Percentiles rank a stretch among this genome's conserved stretches.
These are phyloP conservation scores for Xiphophorus hellerii DNA, from an alignment of 2,113 vertebrate genomes.

Conservation along the genomic window DNA sequence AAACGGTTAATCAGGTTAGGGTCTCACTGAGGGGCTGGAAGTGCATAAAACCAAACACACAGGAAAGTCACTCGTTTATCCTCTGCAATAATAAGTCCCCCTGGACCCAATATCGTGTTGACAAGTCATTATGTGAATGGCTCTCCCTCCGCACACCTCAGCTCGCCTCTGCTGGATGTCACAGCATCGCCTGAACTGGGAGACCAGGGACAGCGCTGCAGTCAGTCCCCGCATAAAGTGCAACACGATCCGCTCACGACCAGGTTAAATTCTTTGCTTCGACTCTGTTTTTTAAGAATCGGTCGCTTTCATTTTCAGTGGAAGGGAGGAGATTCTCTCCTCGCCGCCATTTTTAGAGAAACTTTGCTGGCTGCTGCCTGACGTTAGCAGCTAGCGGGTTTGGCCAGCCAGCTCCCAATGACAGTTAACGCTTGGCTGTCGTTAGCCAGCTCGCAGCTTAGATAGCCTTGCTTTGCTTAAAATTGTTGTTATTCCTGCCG, in stretches of 20 bases:
- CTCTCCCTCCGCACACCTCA: constrained; percentile 9
- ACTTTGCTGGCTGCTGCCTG: constrained; percentile 71
- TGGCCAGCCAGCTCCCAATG: constrained; percentile 32
- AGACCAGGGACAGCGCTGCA: constrained; percentile 29
- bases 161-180: constrained; percentile 16
- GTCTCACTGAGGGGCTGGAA: constrained; percentile 62
- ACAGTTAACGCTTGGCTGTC: constrained; percentile 51
- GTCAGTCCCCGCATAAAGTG: constrained; percentile 20
- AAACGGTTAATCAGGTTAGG: constrained; percentile 73
- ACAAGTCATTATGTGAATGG: constrained; percentile 1
- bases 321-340: constrained; percentile 61
- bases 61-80: neutral
- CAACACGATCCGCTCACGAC: constrained; percentile 26
- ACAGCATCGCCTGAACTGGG: constrained; percentile 9
- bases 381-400: constrained; percentile 53
- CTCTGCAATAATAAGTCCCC: neutral
- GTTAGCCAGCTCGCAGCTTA: constrained; percentile 22
- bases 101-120: constrained; percentile 2
- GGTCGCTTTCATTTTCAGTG: constrained; percentile 39
- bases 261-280: neutral
- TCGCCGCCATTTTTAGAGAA: constrained; percentile 83
- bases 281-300: constrained; percentile 2
- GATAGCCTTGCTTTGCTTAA: constrained; percentile 18
- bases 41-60: constrained; percentile 20
- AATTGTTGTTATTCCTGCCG: neutral